Conservation (phyloP, 2,888 invertebrate species). For the Acanthosepion pharaonis region DNA sequence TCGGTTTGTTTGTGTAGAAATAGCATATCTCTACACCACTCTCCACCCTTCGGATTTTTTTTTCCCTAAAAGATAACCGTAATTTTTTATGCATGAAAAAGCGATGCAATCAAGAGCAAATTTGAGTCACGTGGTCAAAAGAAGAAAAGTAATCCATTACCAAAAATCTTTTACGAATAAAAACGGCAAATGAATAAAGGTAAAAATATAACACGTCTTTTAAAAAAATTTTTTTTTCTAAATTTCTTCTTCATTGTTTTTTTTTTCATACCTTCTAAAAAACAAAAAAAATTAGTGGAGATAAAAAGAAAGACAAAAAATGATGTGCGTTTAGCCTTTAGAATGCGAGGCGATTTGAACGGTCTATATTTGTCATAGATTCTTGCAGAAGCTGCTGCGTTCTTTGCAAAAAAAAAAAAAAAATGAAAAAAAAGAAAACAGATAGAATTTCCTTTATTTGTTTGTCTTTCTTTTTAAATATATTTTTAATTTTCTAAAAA, state of each 20-base stretch:
- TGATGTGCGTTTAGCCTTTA: not conserved
- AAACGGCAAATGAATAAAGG: too few species aligned
- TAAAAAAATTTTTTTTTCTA: too few species aligned
- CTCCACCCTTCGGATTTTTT: too few species aligned
- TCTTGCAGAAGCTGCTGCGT: not conserved
- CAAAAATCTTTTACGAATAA: too few species aligned
- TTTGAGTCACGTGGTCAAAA: not conserved
- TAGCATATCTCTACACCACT: too few species aligned
- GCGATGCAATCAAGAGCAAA: not conserved
- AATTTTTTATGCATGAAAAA: not conserved
- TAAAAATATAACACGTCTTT: too few species aligned
- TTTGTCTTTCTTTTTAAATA: not conserved
- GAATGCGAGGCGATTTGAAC: not conserved
- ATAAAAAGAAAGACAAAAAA: not conserved
- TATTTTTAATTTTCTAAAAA: not conserved
- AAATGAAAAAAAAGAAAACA: not conserved
- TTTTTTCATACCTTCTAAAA: too few species aligned
- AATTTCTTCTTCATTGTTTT: too few species aligned
- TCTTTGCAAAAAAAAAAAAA: not conserved
- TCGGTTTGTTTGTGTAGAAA: not conserved
- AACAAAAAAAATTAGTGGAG: too few species aligned
- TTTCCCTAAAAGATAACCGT: too few species aligned
- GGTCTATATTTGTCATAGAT: not conserved
- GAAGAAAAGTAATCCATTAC: not conserved
- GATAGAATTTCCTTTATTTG: not conserved